Conservation (phyloP, 2,113 vertebrate genomes). For the Macaca fascicularis region DNA sequence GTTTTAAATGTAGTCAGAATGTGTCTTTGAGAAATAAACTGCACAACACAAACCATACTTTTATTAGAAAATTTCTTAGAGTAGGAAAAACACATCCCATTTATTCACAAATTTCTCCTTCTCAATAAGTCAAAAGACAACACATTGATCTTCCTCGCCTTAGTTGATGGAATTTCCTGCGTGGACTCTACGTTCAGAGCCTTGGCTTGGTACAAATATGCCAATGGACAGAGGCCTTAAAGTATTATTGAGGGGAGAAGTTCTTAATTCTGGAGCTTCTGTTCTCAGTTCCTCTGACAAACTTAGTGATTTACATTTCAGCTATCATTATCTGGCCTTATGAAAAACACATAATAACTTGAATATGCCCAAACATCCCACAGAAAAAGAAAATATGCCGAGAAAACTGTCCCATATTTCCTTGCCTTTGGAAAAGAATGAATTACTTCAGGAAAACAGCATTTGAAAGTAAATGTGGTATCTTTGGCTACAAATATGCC, state of each 20-base stretch:
- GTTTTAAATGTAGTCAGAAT: not conserved
- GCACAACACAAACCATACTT: not conserved
- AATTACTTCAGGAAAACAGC: not conserved
- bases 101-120: not conserved
- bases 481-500: not conserved
- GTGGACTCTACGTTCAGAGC: not conserved
- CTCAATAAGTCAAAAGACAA: not conserved
- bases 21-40: not conserved
- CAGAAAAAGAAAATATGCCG: not conserved
- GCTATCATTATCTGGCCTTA: not conserved
- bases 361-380: not conserved
- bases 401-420: not conserved
- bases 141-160: not conserved
- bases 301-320: not conserved
- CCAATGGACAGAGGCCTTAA: too few species aligned
- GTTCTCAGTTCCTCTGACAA: not conserved
- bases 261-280: not conserved
- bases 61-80: not conserved
- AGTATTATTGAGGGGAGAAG: not conserved
- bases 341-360: not conserved
- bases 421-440: not conserved
- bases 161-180: not conserved
- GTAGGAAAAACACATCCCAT: not conserved
- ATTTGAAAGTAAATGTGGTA: not conserved
- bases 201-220: not conserved